Conservation (phyloP, 2,797 vertebrate genomes). For the Parauchenoglanis punctatus region DNA sequence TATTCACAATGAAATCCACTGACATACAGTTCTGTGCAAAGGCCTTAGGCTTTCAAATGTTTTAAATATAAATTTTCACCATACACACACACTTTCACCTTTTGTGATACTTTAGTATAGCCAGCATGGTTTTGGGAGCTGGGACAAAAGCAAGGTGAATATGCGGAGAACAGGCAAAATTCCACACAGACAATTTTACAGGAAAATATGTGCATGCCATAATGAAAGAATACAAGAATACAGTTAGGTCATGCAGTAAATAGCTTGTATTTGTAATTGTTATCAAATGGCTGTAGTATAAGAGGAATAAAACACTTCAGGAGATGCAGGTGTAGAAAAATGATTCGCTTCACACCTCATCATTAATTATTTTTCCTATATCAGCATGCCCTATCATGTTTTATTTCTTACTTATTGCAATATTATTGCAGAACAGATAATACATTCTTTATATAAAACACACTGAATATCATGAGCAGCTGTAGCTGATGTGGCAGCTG, state of each 20-base stretch:
- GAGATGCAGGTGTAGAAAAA: neutral
- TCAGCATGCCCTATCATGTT: neutral
- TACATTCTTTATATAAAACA: neutral
- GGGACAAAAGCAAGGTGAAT: neutral
- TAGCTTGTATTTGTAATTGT: neutral
- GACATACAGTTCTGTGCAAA: neutral
- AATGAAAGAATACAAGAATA: neutral
- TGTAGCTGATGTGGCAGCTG: conserved; percentile 23
- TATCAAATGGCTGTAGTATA: neutral
- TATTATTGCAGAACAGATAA: neutral
- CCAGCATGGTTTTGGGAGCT: neutral
- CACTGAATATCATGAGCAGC: conserved; percentile 26
- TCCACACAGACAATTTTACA: neutral
- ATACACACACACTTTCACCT: neutral
- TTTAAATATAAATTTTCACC: neutral
- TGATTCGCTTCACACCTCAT: neutral
- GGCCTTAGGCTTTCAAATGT: neutral
- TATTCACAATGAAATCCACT: neutral
- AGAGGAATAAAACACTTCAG: neutral
- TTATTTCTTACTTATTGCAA: neutral
- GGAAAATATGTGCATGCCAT: neutral
- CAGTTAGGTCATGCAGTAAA: neutral
- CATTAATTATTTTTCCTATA: neutral
- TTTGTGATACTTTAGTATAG: neutral
- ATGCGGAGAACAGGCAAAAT: neutral